A percentile compares a stretch with the other conserved stretches of the same genome.
Conservation (phyloP, 2,888 invertebrate species). For the Agapostemon virescens region DNA sequence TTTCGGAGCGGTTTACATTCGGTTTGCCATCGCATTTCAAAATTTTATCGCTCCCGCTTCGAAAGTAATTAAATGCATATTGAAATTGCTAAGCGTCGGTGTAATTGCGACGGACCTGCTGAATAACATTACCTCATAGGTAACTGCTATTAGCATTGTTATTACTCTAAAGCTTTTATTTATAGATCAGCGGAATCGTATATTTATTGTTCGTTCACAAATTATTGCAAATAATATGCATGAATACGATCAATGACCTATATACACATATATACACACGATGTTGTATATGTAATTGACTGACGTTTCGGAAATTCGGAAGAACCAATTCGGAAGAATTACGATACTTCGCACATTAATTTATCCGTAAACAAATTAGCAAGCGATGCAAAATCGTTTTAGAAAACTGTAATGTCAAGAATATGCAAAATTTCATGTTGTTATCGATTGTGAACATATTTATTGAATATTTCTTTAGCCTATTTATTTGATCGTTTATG, state of each 20-base stretch:
- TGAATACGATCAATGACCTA: background rate
- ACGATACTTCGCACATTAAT: background rate
- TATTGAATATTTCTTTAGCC: too few relatives aligned
- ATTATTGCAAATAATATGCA: background rate
- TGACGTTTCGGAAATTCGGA: background rate
- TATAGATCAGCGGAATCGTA: background rate
- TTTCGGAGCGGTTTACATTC: background rate
- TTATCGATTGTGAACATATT: too few relatives aligned
- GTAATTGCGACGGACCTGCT: background rate
- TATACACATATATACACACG: background rate
- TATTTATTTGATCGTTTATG: too few relatives aligned
- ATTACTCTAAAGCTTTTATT: background rate
- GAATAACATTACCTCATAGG: background rate
- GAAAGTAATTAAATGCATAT: constrained; percentile 15
- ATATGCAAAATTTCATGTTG: too few relatives aligned
- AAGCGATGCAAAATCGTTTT: too few relatives aligned
- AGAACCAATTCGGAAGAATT: background rate
- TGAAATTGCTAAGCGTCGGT: background rate
- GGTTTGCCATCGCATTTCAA: background rate
- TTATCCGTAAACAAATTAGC: too few relatives aligned
- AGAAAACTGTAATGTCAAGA: too few relatives aligned
- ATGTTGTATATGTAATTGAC: background rate
- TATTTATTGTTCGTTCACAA: background rate
- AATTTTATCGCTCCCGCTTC: background rate
- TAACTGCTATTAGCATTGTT: background rate